phyloP scores from a whole-genome alignment of 1,140 invertebrate species.

The Pogonognathellus flavescens region DNA sequence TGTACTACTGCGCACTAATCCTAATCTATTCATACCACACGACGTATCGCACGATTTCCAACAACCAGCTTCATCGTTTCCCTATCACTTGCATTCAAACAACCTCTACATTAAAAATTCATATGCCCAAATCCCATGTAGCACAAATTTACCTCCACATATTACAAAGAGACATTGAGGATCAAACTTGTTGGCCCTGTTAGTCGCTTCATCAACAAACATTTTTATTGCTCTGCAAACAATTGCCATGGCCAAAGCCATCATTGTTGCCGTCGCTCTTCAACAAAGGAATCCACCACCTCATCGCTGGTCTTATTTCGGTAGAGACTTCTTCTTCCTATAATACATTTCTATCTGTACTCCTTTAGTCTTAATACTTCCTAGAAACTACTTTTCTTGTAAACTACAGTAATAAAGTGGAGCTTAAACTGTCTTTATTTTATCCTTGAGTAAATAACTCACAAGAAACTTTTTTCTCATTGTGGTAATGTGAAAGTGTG shows the following conservation, averaged over 20 bases:
- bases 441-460: too few species aligned
- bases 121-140: neutral
- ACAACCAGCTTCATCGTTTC: neutral
- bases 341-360: neutral
- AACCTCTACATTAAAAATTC: slow-evolving; percentile 18
- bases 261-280: slow-evolving; percentile 18
- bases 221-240: neutral
- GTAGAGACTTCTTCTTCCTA: neutral
- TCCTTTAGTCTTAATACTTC: too few species aligned
- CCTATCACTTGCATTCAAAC: neutral
- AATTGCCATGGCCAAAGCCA: slow-evolving; percentile 13
- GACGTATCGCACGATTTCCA: neutral
- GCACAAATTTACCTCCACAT: too few species aligned
- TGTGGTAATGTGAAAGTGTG: too few species aligned
- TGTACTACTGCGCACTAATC: slow-evolving; percentile 42
- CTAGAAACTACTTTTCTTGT: too few species aligned
- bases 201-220: neutral
- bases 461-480: too few species aligned
- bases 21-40: slow-evolving; percentile 41
- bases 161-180: too few species aligned
- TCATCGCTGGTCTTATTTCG: slow-evolving; percentile 26
- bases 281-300: slow-evolving; percentile 1
- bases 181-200: too few species aligned
- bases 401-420: too few species aligned
- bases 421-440: neutral